Conservation (phyloP, 2,888 invertebrate genomes). For the Philereme transversata region DNA sequence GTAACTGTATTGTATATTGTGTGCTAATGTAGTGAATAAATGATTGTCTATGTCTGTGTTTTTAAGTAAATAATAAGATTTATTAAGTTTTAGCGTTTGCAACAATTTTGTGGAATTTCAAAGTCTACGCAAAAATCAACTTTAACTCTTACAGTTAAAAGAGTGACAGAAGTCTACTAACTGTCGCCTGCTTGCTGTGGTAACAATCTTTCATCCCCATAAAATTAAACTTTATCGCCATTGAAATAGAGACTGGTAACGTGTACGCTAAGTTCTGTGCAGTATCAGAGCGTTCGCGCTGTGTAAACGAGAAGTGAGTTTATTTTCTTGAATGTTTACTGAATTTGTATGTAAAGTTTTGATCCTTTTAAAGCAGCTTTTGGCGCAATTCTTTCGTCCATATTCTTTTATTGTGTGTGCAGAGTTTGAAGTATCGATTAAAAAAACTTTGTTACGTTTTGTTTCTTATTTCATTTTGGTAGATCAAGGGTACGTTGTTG, state of each 20-base stretch:
- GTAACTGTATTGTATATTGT: no score
- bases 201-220: constrained; percentile 40
- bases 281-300: constrained; percentile 31
- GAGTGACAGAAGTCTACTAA: constrained; percentile 13
- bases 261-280: constrained; percentile 31
- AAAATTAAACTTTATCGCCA: constrained; percentile 43
- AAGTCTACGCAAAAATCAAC: no score
- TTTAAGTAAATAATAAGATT: no score
- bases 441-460: no score
- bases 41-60: no score
- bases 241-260: constrained; percentile 33
- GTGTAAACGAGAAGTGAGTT: constrained; percentile 18
- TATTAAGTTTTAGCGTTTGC: no score
- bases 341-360: constrained; percentile 13
- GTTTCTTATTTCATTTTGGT: no score
- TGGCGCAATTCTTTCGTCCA: constrained; percentile 1
- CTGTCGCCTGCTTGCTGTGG: constrained; percentile 16
- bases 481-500: no score
- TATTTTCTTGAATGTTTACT: constrained; percentile 25
- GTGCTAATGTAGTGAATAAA: no score
- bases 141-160: no score
- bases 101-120: no score
- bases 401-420: neutral
- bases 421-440: no score
- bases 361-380: constrained; percentile 4